Percentiles rank a stretch among this genome's conserved stretches.
Evolutionary conservation across 2,888 invertebrate genomes (phyloP).

Genomic region (Augochlorella aurata): DNA sequence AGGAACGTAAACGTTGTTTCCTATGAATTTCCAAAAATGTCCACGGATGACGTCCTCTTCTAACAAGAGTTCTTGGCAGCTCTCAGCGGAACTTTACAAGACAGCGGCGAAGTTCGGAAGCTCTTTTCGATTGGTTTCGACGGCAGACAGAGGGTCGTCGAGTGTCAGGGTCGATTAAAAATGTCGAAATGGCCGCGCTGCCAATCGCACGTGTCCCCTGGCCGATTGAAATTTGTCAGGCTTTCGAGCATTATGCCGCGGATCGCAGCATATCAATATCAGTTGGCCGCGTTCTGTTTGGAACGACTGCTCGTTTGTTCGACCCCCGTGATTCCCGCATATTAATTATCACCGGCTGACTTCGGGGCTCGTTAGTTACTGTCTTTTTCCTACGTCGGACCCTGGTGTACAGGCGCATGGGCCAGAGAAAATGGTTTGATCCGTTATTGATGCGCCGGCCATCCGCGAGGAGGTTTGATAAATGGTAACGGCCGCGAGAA

Average conservation of each 20-base stretch:
- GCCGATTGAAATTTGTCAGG: slow-evolving; percentile 52
- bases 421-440: neutral
- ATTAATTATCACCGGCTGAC: slow-evolving; percentile 39
- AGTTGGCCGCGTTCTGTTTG: slow-evolving; percentile 26
- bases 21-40: no score
- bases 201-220: slow-evolving; percentile 54
- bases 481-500: slow-evolving; percentile 25
- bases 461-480: slow-evolving; percentile 30
- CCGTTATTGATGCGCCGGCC: slow-evolving; percentile 25
- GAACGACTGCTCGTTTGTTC: slow-evolving; percentile 49
- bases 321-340: slow-evolving; percentile 28
- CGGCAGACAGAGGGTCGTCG: neutral
- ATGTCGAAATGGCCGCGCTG: slow-evolving; percentile 37
- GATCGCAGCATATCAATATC: slow-evolving; percentile 35
- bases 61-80: slow-evolving; percentile 67
- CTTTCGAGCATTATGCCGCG: slow-evolving; percentile 23
- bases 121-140: neutral
- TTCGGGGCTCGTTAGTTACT: slow-evolving; percentile 38
- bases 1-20: no score
- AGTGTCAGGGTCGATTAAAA: slow-evolving; percentile 43
- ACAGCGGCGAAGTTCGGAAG: neutral
- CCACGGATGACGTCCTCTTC: slow-evolving; percentile 23
- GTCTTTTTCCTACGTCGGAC: slow-evolving; percentile 10
- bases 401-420: neutral
- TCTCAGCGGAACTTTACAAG: slow-evolving; percentile 21